Evolutionary conservation across 2,113 vertebrate species (phyloP).

Genomic region (Fulica atra): DNA sequence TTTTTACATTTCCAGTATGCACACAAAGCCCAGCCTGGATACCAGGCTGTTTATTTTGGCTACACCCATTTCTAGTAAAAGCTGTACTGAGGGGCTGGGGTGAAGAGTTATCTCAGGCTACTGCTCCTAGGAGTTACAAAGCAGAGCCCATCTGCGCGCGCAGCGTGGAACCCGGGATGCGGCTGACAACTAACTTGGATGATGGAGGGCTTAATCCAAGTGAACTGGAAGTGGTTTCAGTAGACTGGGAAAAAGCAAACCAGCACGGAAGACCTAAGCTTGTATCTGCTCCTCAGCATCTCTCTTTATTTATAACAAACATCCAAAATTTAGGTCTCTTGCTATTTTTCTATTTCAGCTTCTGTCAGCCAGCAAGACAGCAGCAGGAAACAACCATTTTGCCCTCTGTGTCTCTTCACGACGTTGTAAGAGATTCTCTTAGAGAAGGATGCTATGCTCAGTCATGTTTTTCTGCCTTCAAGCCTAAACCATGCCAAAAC

Average conservation of each 20-base stretch:
- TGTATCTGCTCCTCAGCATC: background rate
- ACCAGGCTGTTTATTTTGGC: background rate
- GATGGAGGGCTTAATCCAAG: background rate
- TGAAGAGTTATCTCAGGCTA: background rate
- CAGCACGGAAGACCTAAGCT: background rate
- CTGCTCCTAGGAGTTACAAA: background rate
- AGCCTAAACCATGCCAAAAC: background rate
- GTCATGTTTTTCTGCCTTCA: background rate
- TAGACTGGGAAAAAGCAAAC: background rate
- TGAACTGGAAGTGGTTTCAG: background rate
- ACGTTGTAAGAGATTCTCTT: fast-evolving
- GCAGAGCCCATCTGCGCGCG: background rate
- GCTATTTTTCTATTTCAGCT: background rate
- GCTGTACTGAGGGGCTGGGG: background rate
- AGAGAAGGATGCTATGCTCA: background rate
- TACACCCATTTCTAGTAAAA: background rate
- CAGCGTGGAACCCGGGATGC: background rate
- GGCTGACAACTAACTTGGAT: background rate
- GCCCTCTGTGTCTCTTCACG: background rate
- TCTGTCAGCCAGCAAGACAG: background rate
- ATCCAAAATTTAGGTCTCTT: background rate
- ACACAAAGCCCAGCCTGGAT: background rate
- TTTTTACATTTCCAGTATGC: background rate
- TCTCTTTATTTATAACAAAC: background rate
- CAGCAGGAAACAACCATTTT: background rate